A percentile compares a stretch with the other conserved stretches of the same genome.
Evolutionary conservation across 2,888 invertebrate species (phyloP).

Genomic region (Acronicta alni): DNA sequence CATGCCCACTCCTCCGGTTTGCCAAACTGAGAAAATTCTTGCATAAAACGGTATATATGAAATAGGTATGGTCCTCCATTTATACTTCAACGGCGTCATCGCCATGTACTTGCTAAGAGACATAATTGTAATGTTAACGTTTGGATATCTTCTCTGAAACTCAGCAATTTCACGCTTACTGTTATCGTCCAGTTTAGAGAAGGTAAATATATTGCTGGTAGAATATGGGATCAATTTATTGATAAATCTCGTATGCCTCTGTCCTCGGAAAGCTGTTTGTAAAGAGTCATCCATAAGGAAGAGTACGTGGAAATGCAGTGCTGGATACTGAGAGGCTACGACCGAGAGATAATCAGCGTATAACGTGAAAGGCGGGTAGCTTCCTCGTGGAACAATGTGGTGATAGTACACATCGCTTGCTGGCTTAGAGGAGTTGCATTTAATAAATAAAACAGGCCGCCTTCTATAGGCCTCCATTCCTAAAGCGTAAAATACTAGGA

Average conservation of each 20-base stretch:
- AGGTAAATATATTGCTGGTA: slow-evolving; percentile 44
- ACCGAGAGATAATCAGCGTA: slow-evolving; percentile 74
- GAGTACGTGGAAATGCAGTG: slow-evolving; percentile 71
- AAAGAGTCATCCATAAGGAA: slow-evolving; percentile 78
- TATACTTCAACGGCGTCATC: slow-evolving; percentile 82
- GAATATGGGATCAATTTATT: slow-evolving; percentile 64
- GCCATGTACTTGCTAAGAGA: slow-evolving; percentile 81
- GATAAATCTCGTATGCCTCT: slow-evolving; percentile 64
- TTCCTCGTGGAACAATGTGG: slow-evolving; percentile 69
- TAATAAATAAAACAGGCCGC: slow-evolving; percentile 69
- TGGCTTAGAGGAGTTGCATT: slow-evolving; percentile 69
- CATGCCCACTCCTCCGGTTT: slow-evolving; percentile 86
- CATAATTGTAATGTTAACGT: slow-evolving; percentile 80
- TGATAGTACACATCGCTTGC: slow-evolving; percentile 76
- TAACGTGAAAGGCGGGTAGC: slow-evolving; percentile 62
- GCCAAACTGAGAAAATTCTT: slow-evolving; percentile 87
- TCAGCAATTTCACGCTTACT: slow-evolving; percentile 65
- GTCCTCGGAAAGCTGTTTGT: slow-evolving; percentile 53
- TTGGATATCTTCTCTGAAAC: slow-evolving; percentile 74
- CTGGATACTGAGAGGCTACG: slow-evolving; percentile 73
- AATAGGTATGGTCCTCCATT: slow-evolving; percentile 84
- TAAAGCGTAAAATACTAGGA: slow-evolving; percentile 76
- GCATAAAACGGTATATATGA: slow-evolving; percentile 84
- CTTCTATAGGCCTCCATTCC: slow-evolving; percentile 73
- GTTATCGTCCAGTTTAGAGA: slow-evolving; percentile 59